Conservation (phyloP, 2,797 vertebrate genomes). For the Typhlichthys eigenmanni region DNA sequence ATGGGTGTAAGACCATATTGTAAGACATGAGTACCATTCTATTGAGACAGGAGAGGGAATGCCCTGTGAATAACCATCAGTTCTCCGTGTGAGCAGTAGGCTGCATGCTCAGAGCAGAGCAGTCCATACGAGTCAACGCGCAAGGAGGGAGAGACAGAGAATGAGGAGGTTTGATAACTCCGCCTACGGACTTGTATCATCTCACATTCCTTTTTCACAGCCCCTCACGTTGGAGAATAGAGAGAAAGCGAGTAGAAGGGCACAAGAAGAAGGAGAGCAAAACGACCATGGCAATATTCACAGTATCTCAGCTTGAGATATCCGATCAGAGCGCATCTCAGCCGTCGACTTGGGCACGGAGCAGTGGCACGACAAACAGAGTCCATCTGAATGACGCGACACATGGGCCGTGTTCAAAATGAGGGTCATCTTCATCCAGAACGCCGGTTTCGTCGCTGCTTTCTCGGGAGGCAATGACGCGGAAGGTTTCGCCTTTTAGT, state of each 20-base stretch:
- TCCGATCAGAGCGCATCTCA: slow-evolving; percentile 64
- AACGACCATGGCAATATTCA: slow-evolving; percentile 75
- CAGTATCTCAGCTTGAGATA: slow-evolving; percentile 61
- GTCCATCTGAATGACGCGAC: slow-evolving; percentile 69
- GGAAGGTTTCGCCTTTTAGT: slow-evolving; percentile 50
- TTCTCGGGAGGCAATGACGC: slow-evolving; percentile 67
- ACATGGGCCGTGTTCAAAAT: slow-evolving; percentile 77
- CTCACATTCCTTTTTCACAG: slow-evolving; percentile 66
- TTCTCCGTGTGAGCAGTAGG: slow-evolving; percentile 11
- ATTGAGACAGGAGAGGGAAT: slow-evolving; percentile 9
- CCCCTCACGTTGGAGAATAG: slow-evolving; percentile 44
- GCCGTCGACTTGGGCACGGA: slow-evolving; percentile 59
- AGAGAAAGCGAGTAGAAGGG: slow-evolving; percentile 12
- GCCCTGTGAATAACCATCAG: slow-evolving; percentile 1
- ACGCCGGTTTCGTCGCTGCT: slow-evolving; percentile 82
- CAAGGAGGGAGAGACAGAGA: slow-evolving; percentile 25
- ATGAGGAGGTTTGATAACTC: slow-evolving; percentile 61
- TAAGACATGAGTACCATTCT: not conserved
- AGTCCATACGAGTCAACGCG: not conserved
- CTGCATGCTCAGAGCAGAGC: slow-evolving; percentile 49
- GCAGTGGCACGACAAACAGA: slow-evolving; percentile 63
- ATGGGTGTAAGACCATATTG: not conserved
- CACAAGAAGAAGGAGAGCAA: slow-evolving; percentile 32
- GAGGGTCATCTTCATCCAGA: slow-evolving; percentile 80
- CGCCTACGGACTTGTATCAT: slow-evolving; percentile 69